These are phyloP conservation scores for Conger conger DNA, from an alignment of 2,113 vertebrate genomes.

Conservation along the genomic window DNA sequence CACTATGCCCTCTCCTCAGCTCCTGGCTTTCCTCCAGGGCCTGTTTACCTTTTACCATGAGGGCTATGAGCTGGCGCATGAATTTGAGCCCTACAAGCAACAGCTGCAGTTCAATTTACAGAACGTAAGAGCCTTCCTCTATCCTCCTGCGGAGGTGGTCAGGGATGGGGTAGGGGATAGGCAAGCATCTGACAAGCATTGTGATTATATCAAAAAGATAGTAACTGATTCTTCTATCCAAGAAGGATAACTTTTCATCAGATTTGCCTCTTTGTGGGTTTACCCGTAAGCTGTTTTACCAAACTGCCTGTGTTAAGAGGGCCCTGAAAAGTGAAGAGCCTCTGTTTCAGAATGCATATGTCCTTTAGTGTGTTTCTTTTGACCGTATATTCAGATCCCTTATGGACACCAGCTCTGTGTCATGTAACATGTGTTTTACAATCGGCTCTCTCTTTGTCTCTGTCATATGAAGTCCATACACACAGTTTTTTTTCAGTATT, in stretches of 20 bases:
- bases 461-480: background rate
- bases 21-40: constrained; percentile 96
- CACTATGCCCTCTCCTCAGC: constrained; percentile 65
- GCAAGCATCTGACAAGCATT: background rate
- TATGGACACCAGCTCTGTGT: background rate
- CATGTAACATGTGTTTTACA: background rate
- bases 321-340: background rate
- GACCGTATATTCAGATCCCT: too few relatives aligned
- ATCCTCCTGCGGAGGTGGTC: background rate
- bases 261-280: background rate
- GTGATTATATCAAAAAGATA: background rate
- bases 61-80: constrained; percentile 95
- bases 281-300: background rate
- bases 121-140: constrained; percentile 78
- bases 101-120: constrained; percentile 98
- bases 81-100: constrained; percentile 96
- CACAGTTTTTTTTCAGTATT: too few relatives aligned
- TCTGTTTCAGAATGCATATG: background rate
- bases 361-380: background rate
- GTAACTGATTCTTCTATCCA: background rate
- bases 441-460: background rate
- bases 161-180: background rate
- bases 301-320: background rate
- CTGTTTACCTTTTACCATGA: constrained; percentile 99
- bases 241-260: background rate